Conservation (phyloP, 2,113 vertebrate genomes). For the Barbus barbus region DNA sequence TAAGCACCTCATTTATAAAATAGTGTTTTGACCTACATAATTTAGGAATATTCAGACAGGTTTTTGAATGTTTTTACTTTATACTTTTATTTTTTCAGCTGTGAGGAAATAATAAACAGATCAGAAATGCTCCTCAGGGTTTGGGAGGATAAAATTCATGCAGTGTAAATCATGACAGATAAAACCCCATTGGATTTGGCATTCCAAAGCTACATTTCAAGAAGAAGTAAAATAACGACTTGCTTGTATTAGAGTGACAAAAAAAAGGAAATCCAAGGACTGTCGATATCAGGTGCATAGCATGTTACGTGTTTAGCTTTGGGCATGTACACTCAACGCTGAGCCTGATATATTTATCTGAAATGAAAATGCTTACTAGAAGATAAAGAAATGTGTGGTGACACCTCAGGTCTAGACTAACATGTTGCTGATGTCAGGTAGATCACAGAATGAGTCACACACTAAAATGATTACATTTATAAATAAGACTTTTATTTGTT, state of each 20-base stretch:
- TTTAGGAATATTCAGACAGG: background rate
- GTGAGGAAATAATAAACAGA: slow-evolving; percentile 32
- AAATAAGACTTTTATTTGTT: too few relatives aligned
- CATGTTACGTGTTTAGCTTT: background rate
- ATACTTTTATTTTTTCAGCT: background rate
- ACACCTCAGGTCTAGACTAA: background rate
- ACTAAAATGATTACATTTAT: background rate
- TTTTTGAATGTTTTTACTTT: slow-evolving; percentile 2
- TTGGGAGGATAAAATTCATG: slow-evolving; percentile 18
- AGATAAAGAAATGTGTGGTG: background rate
- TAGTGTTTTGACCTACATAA: background rate
- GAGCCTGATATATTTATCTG: background rate
- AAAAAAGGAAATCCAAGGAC: background rate
- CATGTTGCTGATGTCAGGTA: background rate
- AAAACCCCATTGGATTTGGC: background rate
- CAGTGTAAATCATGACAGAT: background rate
- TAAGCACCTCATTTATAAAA: background rate
- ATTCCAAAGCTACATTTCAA: background rate
- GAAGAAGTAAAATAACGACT: background rate
- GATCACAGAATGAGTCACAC: background rate
- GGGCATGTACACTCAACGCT: background rate
- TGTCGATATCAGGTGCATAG: background rate
- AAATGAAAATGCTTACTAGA: background rate
- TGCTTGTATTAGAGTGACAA: background rate
- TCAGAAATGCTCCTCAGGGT: slow-evolving; percentile 24